These are phyloP conservation scores for Magallana ariakensis DNA, from an alignment of 1,140 invertebrate species.

Conservation along the genomic window DNA sequence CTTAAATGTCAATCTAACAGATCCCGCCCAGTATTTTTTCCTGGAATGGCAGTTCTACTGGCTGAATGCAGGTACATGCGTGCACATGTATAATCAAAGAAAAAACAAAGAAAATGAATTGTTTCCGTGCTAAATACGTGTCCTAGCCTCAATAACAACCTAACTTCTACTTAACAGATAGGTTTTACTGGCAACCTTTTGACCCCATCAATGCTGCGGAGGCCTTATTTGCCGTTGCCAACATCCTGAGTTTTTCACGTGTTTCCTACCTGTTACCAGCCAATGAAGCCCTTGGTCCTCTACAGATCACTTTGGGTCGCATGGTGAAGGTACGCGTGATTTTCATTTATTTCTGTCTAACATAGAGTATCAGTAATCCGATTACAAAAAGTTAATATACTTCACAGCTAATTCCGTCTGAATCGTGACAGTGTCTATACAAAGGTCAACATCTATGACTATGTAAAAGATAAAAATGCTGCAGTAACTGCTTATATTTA, in stretches of 20 bases:
- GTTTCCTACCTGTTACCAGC: slow-evolving; percentile 76
- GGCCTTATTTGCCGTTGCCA: slow-evolving; percentile 73
- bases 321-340: slow-evolving; percentile 72
- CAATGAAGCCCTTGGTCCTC: slow-evolving; percentile 73
- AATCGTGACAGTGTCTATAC: too few species aligned
- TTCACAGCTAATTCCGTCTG: too few species aligned
- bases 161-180: slow-evolving; percentile 63
- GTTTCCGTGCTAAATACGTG: background rate
- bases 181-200: slow-evolving; percentile 71
- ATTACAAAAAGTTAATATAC: too few species aligned
- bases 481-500: too few species aligned
- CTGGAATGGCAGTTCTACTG: slow-evolving; percentile 37
- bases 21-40: background rate
- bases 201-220: slow-evolving; percentile 74
- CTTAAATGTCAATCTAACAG: slow-evolving; percentile 13
- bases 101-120: background rate
- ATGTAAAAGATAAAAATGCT: too few species aligned
- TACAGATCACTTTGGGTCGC: slow-evolving; percentile 75
- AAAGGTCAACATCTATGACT: too few species aligned
- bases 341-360: too few species aligned
- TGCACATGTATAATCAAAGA: too few species aligned
- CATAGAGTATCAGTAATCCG: too few species aligned
- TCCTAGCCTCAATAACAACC: background rate
- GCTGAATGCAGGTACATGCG: slow-evolving; percentile 36
- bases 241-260: slow-evolving; percentile 76